Conservation (phyloP, 2,888 invertebrate species). For the Apantesis nais region DNA sequence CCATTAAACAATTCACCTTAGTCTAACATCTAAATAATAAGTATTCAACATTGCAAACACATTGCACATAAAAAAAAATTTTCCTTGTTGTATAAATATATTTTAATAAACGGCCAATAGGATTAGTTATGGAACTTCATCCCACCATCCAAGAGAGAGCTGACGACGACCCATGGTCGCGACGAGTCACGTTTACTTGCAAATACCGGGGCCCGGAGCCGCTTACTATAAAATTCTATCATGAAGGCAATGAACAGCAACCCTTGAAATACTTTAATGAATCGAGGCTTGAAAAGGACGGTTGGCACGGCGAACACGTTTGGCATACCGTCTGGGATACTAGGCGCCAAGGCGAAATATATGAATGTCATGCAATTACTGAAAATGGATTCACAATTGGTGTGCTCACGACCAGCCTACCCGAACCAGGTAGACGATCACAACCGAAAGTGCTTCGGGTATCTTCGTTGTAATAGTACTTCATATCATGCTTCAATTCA, state of each 20-base stretch:
- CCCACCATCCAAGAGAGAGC: constrained; percentile 64
- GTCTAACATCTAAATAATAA: not conserved
- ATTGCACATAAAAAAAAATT: not conserved
- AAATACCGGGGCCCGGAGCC: constrained; percentile 76
- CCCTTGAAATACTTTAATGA: constrained; percentile 61
- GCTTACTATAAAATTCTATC: constrained; percentile 72
- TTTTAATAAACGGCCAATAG: constrained; percentile 56
- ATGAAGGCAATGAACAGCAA: constrained; percentile 58
- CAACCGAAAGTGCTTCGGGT: constrained; percentile 35
- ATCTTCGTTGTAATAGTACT: constrained; percentile 34
- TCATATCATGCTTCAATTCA: constrained; percentile 38
- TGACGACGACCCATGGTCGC: constrained; percentile 46
- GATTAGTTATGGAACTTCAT: constrained; percentile 78
- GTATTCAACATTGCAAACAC: too few species aligned
- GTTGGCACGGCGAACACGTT: constrained; percentile 69
- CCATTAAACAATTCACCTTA: not conserved
- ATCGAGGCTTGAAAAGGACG: constrained; percentile 62
- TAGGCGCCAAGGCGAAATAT: constrained; percentile 57
- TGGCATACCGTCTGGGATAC: constrained; percentile 70
- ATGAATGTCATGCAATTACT: constrained; percentile 74
- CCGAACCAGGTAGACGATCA: constrained; percentile 50
- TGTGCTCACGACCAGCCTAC: constrained; percentile 69
- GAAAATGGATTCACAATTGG: constrained; percentile 69
- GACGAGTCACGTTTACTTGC: constrained; percentile 69
- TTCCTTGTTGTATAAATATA: constrained; percentile 17